Conservation (phyloP, 2,888 invertebrate genomes). For the Aphodius granarius region DNA sequence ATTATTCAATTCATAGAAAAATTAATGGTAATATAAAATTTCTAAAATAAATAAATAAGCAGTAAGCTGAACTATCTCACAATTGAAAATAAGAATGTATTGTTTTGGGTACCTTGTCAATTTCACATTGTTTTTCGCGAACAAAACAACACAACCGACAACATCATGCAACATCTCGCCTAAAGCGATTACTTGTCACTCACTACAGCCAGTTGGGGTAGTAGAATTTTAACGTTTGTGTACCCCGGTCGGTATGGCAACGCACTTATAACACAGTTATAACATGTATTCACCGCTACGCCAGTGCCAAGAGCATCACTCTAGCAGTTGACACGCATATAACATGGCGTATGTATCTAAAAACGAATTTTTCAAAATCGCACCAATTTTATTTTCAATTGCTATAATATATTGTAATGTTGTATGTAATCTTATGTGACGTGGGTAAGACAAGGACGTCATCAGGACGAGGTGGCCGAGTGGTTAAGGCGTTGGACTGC, state of each 20-base stretch:
- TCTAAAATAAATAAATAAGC: neutral
- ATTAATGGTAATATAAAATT: no score
- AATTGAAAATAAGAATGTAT: neutral
- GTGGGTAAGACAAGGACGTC: neutral
- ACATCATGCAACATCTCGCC: slow-evolving; percentile 30
- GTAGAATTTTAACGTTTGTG: slow-evolving; percentile 23
- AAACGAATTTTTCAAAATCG: neutral
- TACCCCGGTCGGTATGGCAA: slow-evolving; percentile 18
- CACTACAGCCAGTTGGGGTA: slow-evolving; percentile 14
- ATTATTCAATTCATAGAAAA: no score
- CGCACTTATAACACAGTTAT: slow-evolving; percentile 7
- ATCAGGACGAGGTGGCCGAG: slow-evolving; percentile 60
- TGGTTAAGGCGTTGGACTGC: slow-evolving; percentile 68
- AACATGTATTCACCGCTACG: neutral
- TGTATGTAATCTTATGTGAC: neutral
- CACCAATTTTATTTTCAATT: neutral
- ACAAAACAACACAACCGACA: slow-evolving; percentile 23
- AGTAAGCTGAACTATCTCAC: neutral
- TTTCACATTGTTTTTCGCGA: slow-evolving; percentile 26
- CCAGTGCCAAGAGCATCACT: neutral
- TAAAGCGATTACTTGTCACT: slow-evolving; percentile 27
- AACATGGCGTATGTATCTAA: neutral
- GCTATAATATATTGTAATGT: neutral
- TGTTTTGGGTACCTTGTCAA: slow-evolving; percentile 19
- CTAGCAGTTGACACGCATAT: neutral